Evolutionary conservation across 2,888 invertebrate species (phyloP).

Genomic region (Acanthococcus lagerstroemiae): DNA sequence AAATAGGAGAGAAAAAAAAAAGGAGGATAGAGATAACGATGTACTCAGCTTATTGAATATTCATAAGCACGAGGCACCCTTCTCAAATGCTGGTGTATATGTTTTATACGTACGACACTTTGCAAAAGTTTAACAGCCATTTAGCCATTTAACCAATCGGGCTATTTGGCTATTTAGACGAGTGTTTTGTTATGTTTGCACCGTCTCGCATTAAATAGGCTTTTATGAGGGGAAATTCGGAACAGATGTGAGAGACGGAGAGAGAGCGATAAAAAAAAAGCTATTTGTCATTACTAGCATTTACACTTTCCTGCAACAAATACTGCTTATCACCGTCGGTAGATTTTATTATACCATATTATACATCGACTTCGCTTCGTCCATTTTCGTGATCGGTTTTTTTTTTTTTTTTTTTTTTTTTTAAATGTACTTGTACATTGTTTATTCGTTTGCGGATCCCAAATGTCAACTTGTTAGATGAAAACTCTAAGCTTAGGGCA

Average conservation of each 20-base stretch:
- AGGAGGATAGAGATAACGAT: background rate
- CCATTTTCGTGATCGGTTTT: no score
- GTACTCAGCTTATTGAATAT: slow-evolving; percentile 15
- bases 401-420: no score
- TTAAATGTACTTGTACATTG: no score
- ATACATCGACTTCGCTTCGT: no score
- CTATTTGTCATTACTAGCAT: slow-evolving; percentile 28
- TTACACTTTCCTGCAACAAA: slow-evolving; percentile 23
- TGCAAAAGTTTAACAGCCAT: slow-evolving; percentile 25
- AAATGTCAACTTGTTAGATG: no score
- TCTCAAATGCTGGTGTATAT: background rate
- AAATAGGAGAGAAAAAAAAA: no score
- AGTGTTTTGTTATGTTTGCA: slow-evolving; percentile 26
- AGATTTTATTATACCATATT: slow-evolving; percentile 14
- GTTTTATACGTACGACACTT: slow-evolving; percentile 18
- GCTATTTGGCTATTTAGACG: slow-evolving; percentile 26
- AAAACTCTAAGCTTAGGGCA: no score
- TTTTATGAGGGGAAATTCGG: slow-evolving; percentile 15
- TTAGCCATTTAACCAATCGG: slow-evolving; percentile 25
- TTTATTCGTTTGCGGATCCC: no score
- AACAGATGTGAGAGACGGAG: slow-evolving; percentile 16
- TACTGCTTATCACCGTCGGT: slow-evolving; percentile 19
- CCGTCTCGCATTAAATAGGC: slow-evolving; percentile 22
- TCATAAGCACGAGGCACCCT: slow-evolving; percentile 6
- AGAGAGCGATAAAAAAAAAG: slow-evolving; percentile 17